Evolutionary conservation across 2,797 vertebrate genomes (phyloP), one percentile per base, ranked within the genome.

Genomic region (Hipposideros larvatus): DNA sequence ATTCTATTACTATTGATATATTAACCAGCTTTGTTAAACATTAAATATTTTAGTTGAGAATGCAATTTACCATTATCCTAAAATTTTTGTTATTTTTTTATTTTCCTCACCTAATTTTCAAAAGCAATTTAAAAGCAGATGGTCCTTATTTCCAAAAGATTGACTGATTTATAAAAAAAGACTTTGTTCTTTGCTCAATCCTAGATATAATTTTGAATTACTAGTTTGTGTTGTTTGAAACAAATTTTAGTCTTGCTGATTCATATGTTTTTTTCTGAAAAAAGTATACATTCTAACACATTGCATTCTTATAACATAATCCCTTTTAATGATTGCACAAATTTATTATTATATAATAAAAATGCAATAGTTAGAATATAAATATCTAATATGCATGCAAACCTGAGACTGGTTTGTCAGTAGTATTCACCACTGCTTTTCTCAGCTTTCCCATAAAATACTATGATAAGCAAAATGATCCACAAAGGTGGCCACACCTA

Each of bases 31-130:
- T 79, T 53, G 16, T 63, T 13, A 61, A 51, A 22, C 80, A 37
- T 28, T 24, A 73, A 61, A 15, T 83, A 46, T 77, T 86, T 88
- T 78, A 82, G 21, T 37, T 92, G 34, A 94, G 55, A 97, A 46
- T 85, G 78, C 16, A 55, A n/a, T 57, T 83, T 70, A 51, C 14
- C 48, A 59, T 48, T 79, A 31, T 71, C 48, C 15, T 75, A 73
- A 57, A 28, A 59, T 7, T 51, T 86, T 78, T 79, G 11, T 71
- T n/a, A n/a, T 57, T 65, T 65, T 82, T 55, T 59, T 11, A 59
- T 31, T 86, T 74, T 90, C 11, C 8, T 93, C 31, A 22, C 51
- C n/a, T 51, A 53, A 71, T 22, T 80, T 59, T 55, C 43, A 37
- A 74, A 68, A 71, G 28, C 13, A 43, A 4, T 51, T 79, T 18